phyloP scores from a whole-genome alignment of 2,888 invertebrate species.

The Dichetophora obliterata region DNA sequence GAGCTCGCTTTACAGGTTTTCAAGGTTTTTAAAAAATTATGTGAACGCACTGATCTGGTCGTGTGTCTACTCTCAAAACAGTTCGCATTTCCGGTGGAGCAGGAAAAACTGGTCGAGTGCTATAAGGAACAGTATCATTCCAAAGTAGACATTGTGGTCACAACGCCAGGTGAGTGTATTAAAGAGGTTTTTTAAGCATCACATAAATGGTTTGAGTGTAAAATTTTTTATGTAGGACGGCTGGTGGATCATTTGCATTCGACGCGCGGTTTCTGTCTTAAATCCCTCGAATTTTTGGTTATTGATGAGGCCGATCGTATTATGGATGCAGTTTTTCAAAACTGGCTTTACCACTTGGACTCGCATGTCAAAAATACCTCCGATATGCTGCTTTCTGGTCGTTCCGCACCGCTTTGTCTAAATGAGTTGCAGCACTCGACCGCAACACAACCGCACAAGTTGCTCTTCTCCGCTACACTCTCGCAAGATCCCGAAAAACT shows the following conservation, averaged over 20 bases:
- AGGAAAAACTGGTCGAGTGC: conserved; percentile 74
- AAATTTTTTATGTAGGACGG: conserved; percentile 71
- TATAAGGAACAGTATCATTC: conserved; percentile 67
- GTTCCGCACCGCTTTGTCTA: conserved; percentile 61
- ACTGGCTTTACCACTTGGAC: conserved; percentile 89
- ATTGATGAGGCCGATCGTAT: conserved; percentile 98
- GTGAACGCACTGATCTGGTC: conserved; percentile 77
- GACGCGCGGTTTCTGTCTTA: conserved; percentile 83
- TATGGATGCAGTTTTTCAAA: conserved; percentile 90
- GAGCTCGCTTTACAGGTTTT: conserved; percentile 92
- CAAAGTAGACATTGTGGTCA: conserved; percentile 86
- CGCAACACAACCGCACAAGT: conserved; percentile 79
- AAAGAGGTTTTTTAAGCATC: no score
- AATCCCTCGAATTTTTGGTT: conserved; percentile 82
- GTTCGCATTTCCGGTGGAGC: conserved; percentile 77
- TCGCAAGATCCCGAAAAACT: conserved; percentile 97
- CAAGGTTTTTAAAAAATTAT: conserved; percentile 83
- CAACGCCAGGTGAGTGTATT: conserved; percentile 79
- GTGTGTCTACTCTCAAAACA: conserved; percentile 80
- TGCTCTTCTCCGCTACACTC: conserved; percentile 97
- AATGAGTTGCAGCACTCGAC: conserved; percentile 58
- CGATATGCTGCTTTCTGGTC: conserved; percentile 72
- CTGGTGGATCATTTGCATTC: conserved; percentile 91
- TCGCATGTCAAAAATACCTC: conserved; percentile 73
- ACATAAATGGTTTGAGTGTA: background rate